Base-by-base conservation (phyloP, 2,888 invertebrate species). In the Sturmia bella region DNA sequence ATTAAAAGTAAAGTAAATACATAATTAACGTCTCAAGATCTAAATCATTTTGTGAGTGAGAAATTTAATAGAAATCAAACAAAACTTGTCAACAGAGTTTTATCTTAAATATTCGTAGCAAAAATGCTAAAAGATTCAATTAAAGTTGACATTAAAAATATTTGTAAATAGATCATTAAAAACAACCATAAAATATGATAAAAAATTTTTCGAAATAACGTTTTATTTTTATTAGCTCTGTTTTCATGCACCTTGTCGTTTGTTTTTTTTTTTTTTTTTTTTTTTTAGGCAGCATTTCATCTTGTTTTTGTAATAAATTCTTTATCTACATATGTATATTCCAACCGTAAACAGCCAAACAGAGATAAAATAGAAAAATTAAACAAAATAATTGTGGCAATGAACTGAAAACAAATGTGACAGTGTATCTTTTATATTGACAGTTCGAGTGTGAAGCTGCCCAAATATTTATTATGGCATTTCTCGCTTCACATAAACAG, bases 261-360 rank as follows among this genome's bases (percentile, higher is more conserved):
- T n/a, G n/a, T n/a, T n/a, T n/a, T 27, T 27, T 4, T 32, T 32
- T 32, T 32, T 32, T 3, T 32, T 32, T 32, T 54, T 57, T 15
- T 39, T 52, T 41, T 54, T 59, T 66, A 43, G 56, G 45, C 54
- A 41, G 15, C 37, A 41, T 50, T 74, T 74, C 63, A 74, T 77
- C 77, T 81, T 21, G 69, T 63, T 74, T 68, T 66, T 77, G 52
- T 64, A 43, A 69, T 37, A 68, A 75, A 52, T 76, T 32, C 6
- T 77, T 81, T 81, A 77, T 81, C 73, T 77, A 19, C 57, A 74
- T 81, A 77, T 81, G 69, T 77, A 19, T 64, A 74, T 43, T 50
- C 50, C 15, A 77, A 27, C 61, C 68, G 50, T 77, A 77, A 81
- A 77, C 68, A 64, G 9, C 48, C 21, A 61, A 74, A 79, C n/a